Evolutionary conservation across 2,888 invertebrate genomes (phyloP), one percentile per base, ranked within the genome.

Genomic region (Petrolisthes manimaculis): DNA sequence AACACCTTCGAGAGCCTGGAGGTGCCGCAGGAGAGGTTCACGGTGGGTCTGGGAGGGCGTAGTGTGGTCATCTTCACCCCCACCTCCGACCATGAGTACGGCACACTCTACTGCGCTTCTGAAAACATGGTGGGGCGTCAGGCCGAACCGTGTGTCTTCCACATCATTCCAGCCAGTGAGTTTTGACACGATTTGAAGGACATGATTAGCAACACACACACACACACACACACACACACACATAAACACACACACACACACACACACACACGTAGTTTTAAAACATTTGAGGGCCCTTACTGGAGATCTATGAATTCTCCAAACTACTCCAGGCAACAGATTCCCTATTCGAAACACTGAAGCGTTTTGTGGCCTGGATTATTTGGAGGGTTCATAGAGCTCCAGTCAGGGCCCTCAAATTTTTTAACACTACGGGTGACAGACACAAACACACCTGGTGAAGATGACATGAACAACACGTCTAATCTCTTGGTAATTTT

Each of bases 41-140:
- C 94, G 89, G 94, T 94, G 83, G 95, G 96, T 21, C 69, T 83
- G 92, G 94, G 94, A 69, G 94, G 95, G 9, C 94, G 95, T 56
- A 96, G 96, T 92, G 94, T 95, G 37, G 95, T 95, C 83, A 94
- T 94, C 89, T 96, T 96, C 92, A 95, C 95, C 80, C 96, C 96
- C n/a, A 94, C 95, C 93, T 95, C 95, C 67, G 96, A 96, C 92
- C 92, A 92, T 92, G 92, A 92, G 81, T 92, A 92, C 85, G 92
- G 92, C 8, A 91, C 92, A 5, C 86, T 92, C 5, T 90, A 91
- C 21, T 92, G 92, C 82, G 91, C 91, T 91, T 92, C 91, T 6
- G 81, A 89, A 51, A 92, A 92, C 86, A 91, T 89, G 9, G 92
- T 92, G 51, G 92, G 92, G 55, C 87, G 91, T 6, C 92, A 92